Conservation (phyloP, 2,113 vertebrate species). For the Xiphias gladius region DNA sequence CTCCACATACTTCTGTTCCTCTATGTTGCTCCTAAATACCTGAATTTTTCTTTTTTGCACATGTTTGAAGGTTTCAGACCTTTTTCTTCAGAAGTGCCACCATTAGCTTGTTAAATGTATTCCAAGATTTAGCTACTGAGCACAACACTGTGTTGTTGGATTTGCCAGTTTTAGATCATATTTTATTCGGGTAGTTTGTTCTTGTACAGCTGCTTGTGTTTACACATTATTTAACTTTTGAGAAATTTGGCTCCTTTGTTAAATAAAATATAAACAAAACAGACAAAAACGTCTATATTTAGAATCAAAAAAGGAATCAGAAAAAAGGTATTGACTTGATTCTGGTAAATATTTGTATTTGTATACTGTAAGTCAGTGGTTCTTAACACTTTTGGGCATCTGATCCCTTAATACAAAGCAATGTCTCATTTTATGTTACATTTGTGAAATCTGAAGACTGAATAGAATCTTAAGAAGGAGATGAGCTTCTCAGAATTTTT, state of each 20-base stretch:
- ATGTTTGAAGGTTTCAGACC: neutral
- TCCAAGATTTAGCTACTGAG: neutral
- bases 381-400: neutral
- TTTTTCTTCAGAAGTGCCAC: no score
- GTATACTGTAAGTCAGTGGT: neutral
- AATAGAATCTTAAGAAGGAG: neutral
- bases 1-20: neutral
- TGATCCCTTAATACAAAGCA: neutral
- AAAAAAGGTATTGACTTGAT: neutral
- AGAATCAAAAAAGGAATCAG: neutral
- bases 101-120: neutral
- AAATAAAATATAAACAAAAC: neutral
- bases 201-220: neutral
- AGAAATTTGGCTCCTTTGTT: neutral
- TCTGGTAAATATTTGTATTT: slow-evolving; percentile 3
- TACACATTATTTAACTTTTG: neutral
- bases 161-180: neutral
- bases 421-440: slow-evolving; percentile 2
- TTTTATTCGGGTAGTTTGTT: neutral
- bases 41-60: neutral
- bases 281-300: neutral
- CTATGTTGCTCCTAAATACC: neutral
- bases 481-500: slow-evolving; percentile 7
- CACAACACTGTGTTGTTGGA: neutral
- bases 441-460: neutral